phyloP scores from a whole-genome alignment of 2,888 invertebrate genomes.

The Pristionchus exspectatus region DNA sequence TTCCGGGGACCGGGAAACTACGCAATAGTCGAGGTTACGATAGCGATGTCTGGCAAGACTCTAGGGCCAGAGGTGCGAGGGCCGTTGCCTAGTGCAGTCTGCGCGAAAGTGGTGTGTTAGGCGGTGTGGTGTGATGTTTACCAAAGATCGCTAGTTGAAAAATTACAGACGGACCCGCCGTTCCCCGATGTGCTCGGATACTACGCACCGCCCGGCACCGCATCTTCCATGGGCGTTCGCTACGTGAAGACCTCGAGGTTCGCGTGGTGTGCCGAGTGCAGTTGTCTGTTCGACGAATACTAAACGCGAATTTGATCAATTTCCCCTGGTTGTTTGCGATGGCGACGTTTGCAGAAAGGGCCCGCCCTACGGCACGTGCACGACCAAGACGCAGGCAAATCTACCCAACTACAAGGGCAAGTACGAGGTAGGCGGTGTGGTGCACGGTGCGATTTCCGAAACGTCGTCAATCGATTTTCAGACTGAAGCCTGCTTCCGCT shows the following conservation, averaged over 20 bases:
- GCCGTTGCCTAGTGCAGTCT: background rate
- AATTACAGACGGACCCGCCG: conserved; percentile 57
- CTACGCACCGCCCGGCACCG: conserved; percentile 71
- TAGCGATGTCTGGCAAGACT: background rate
- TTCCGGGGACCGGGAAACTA: background rate
- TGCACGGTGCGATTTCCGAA: conserved; percentile 21
- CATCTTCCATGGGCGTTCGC: conserved; percentile 67
- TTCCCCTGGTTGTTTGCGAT: background rate
- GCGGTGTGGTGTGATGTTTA: conserved; percentile 34
- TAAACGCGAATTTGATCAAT: background rate
- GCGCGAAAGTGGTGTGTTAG: background rate
- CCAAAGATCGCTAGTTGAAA: background rate
- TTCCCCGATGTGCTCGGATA: conserved; percentile 70
- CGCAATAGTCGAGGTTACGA: background rate
- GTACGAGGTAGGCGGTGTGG: conserved; percentile 60
- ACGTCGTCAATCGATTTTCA: conserved; percentile 59
- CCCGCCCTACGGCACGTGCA: conserved; percentile 79
- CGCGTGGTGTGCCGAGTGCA: background rate
- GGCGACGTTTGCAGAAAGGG: conserved; percentile 49
- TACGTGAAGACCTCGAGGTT: conserved; percentile 53
- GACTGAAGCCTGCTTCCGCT: conserved; percentile 79
- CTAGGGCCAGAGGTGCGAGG: background rate
- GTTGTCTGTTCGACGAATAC: background rate
- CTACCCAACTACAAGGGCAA: conserved; percentile 65
- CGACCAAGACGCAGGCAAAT: conserved; percentile 60